Base-by-base conservation (phyloP, 2,797 vertebrate genomes). In the Oophaga sylvatica region DNA sequence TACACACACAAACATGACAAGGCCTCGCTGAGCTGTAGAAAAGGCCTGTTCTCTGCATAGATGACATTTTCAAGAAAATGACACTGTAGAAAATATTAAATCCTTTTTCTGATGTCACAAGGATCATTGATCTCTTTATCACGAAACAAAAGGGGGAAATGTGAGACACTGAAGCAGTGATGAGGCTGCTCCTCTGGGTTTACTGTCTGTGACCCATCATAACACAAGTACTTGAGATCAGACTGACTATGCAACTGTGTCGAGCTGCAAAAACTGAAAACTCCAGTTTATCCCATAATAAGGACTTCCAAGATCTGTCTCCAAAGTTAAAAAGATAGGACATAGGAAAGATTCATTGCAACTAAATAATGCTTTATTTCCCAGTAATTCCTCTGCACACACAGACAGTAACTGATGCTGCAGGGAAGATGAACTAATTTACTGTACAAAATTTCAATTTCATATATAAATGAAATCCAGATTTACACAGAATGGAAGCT, bases 1-100 rank as follows among this genome's bases (percentile, higher is more conserved):
- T 12, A 41, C 8, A 17, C 16, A 59, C 3, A 56, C 11, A 57
- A 59, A 26, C 15, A 56, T 59, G 48, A 73, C 48, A 73, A 78
- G 53, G 67, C 57, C 4, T 56, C 2, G 26, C 76, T 20, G 19
- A 73, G 76, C 16, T 19, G 17, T 0, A 0, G 76, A 45, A 1
- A n/a, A 3, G 80, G 89, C 80, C 87, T 57, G 70, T 86, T 78
- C 16, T 86, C 19, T 53, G 60, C 60, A 22, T 31, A 81, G 19
- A 87, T 76, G 63, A 31, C 31, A n/a, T 84, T 76, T 57, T 87
- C 79, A 80, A 19, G 90, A 70, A 56, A 89, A n/a, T 29, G 83
- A 75, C 89, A 84, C 80, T 60, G 71, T 62, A 77, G n/a, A 86
- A 80, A 84, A 81, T 60, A 89, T 87, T 68, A 84, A 91, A 92